Evolutionary conservation across 2,888 invertebrate genomes (phyloP), one percentile per base, ranked within the genome.

Genomic region (Crossocerus cetratus): DNA sequence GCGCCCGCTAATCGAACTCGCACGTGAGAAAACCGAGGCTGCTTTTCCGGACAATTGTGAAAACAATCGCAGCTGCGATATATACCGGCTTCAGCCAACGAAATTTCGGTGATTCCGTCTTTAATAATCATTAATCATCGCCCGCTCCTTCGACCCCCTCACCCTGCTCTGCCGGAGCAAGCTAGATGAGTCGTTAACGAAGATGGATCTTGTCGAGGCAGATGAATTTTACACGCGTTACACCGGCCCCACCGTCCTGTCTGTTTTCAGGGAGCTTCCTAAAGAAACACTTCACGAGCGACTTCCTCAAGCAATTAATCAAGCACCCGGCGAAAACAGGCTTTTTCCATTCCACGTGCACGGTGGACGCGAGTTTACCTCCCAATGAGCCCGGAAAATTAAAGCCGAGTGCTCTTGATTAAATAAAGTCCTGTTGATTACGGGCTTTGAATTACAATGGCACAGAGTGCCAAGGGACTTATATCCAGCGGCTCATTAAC

Each of bases 251-350:
- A 49, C 0, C 14, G 49, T 32, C 5, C 8, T 32, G 67, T 72
- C 73, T 83, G 80, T 85, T 84, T 85, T 83, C 73, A 73, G 73
- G 32, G 70, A 62, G 77, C 58, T 68, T 75, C 84, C 84, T 85
- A 80, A 85, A 79, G 83, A 84, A 86, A 86, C 84, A 84, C 77
- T 76, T 75, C 66, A 67, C 66, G 55, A 77, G 76, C 82, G 78
- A 80, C 80, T 84, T 84, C 83, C 75, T 75, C 65, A 44, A 66
- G 79, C 78, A 77, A 87, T 87, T 86, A 86, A 86, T 87, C 86
- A 86, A 74, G 32, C 8, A 4, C 1, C 32, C 32, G 8, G 32
- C 32, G 32, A 32, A 32, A 32, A 32, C 32, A 32, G 32, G 1
- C 8, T 32, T 32, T 32, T 32, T 32, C 32, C 32, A 32, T 32